These are phyloP conservation scores for Euura lappo DNA, from an alignment of 1,140 invertebrate species.

Conservation along the genomic window DNA sequence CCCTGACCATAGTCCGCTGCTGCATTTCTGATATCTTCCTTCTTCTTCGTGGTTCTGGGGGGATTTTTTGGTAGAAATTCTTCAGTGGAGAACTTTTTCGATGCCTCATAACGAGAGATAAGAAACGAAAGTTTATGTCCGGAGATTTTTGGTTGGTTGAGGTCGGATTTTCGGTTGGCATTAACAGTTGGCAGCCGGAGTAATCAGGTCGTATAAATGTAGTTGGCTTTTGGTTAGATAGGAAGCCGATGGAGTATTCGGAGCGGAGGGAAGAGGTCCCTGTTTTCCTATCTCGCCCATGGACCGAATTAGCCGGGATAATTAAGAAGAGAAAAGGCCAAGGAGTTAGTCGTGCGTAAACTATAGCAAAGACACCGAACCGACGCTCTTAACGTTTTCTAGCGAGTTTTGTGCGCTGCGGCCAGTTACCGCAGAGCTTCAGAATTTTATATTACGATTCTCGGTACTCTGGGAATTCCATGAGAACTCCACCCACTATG, in stretches of 20 bases:
- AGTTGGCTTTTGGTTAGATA: neutral
- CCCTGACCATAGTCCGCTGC: no score
- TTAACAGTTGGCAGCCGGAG: neutral
- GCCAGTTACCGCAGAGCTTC: neutral
- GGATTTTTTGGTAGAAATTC: no score
- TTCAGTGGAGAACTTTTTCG: no score
- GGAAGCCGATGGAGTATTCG: no score
- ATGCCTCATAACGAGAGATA: neutral
- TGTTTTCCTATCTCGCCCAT: slow-evolving; percentile 1
- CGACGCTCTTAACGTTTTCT: no score
- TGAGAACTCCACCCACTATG: neutral
- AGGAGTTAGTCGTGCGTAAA: slow-evolving; percentile 6
- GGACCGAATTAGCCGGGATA: slow-evolving; percentile 3
- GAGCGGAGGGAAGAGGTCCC: neutral
- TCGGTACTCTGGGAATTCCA: neutral
- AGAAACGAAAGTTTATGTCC: neutral
- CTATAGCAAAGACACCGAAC: neutral
- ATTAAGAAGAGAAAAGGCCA: neutral
- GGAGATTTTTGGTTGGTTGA: neutral
- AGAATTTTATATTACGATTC: slow-evolving; percentile 2
- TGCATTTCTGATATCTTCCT: no score
- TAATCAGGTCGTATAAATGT: slow-evolving; percentile 7
- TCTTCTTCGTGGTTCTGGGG: no score
- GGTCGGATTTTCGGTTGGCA: neutral
- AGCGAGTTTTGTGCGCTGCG: no score